Base-by-base conservation (phyloP, 2,797 vertebrate genomes). In the Microchirus variegatus region DNA sequence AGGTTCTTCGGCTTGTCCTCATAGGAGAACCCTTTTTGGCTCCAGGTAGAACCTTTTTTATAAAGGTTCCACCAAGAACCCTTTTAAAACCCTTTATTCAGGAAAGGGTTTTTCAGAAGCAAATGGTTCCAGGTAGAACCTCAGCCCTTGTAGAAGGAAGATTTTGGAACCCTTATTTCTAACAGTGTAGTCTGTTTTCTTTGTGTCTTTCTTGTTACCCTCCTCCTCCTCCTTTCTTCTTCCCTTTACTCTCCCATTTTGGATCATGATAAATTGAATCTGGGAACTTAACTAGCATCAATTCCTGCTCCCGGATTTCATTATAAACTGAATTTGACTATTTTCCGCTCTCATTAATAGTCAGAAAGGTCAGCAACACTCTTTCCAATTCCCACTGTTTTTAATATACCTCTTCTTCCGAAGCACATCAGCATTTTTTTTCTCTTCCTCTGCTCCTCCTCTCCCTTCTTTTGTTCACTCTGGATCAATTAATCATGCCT, bases 401-500 rank as follows among this genome's bases (percentile, higher is more conserved):
- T 77, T 80, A 83, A 84, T 91, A 86, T 86, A 58, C 71, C 64
- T 82, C 63, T 77, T 77, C 73, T 90, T 90, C 85, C 77, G 66
- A 79, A 85, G 67, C 79, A 81, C 81, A 84, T 90, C 84, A 87
- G 84, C 87, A 80, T 80, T 83, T 85, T 85, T 73, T 8, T 49
- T 57, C 38, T 78, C 70, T 81, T 49, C 59, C 38, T 78, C 70
- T 81, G 45, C 65, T 42, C 44, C 69, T 81, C 51, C 38, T 59
- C 58, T 73, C 46, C 46, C 45, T 67, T 64, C 67, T 63, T 65
- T 80, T 26, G 43, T 56, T 78, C 71, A 69, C 54, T 67, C 76
- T 49, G 67, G 80, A 90, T 91, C 87, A 92, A 90, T 93, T 91
- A 91, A 93, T 94, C 91, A 91, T 83, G 84, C 73, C 82, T 84